phyloP scores from a whole-genome alignment of 92 coral and sea anemone species.

The Anthopleura xanthogrammica region DNA sequence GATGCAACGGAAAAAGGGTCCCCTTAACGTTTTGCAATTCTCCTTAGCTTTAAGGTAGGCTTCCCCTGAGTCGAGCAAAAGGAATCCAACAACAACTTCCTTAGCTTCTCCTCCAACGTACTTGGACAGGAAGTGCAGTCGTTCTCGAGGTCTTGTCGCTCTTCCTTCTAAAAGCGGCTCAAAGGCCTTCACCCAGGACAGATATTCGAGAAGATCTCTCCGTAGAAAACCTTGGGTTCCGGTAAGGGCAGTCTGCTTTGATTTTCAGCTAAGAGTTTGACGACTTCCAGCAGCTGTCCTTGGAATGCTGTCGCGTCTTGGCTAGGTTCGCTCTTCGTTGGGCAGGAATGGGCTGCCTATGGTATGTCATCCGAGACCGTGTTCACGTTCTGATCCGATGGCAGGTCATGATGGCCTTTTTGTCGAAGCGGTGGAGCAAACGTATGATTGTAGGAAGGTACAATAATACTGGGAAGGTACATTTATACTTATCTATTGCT shows the following conservation, averaged over 20 bases:
- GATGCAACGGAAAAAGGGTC: conserved; percentile 53
- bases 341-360: neutral
- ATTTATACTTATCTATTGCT: too few species aligned
- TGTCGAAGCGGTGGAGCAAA: neutral
- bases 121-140: conserved; percentile 35
- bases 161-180: conserved; percentile 30
- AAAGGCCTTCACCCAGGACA: conserved; percentile 37
- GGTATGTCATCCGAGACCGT: neutral
- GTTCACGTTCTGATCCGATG: neutral
- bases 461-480: too few species aligned
- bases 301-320: neutral
- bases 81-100: conserved; percentile 54
- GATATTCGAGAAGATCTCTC: conserved; percentile 40
- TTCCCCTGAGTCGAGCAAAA: conserved; percentile 49
- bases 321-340: neutral
- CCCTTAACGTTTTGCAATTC: conserved; percentile 50
- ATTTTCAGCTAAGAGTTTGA: conserved; percentile 45
- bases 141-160: conserved; percentile 28
- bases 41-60: conserved; percentile 52
- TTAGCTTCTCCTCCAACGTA: conserved; percentile 54
- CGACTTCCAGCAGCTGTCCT: conserved; percentile 13
- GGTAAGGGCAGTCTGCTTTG: conserved; percentile 33
- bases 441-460: neutral
- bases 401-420: neutral
- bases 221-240: conserved; percentile 29